Conservation (phyloP, 2,113 vertebrate genomes). For the Mustelus asterias region DNA sequence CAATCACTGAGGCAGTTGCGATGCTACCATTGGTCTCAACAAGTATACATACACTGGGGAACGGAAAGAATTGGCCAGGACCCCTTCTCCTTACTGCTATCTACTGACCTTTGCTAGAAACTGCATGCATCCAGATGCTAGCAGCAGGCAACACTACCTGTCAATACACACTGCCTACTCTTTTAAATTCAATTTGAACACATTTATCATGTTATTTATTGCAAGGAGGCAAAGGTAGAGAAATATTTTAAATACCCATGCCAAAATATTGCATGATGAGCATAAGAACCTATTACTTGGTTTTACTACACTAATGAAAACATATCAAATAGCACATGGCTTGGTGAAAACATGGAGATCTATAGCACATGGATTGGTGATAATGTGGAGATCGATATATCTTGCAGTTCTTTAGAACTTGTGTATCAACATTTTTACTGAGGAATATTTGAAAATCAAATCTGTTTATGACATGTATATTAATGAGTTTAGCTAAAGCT, state of each 20-base stretch:
- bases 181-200: background rate
- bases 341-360: background rate
- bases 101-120: background rate
- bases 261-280: background rate
- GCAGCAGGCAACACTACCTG: background rate
- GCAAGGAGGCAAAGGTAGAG: background rate
- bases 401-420: background rate
- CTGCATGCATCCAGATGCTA: background rate
- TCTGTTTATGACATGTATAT: background rate
- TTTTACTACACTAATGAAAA: background rate
- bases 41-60: background rate
- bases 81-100: background rate
- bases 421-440: background rate
- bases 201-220: background rate
- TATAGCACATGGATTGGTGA: background rate
- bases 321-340: background rate
- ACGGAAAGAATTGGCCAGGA: background rate
- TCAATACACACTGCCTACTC: background rate
- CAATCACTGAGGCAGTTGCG: background rate
- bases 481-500: background rate
- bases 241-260: background rate
- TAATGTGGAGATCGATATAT: background rate
- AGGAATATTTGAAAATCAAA: background rate
- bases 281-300: background rate
- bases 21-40: background rate